Conservation (phyloP, 2,797 vertebrate species). For the Stomatorhinus walkeri region DNA sequence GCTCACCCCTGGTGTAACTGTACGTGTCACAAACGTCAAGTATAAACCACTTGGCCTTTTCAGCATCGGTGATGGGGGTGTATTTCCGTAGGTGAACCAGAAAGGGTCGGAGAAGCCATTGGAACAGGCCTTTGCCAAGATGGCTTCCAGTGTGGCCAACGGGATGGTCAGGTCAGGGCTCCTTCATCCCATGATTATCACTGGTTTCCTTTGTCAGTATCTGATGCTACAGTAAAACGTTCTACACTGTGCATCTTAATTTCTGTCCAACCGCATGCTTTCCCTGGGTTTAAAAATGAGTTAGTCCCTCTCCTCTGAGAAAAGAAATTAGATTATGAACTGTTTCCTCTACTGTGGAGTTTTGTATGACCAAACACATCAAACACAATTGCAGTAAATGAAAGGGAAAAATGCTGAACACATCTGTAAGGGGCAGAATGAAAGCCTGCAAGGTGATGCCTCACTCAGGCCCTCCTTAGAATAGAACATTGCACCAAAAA, state of each 20-base stretch:
- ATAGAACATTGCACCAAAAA: not conserved
- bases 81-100: conserved; percentile 75
- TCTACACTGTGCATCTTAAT: not conserved
- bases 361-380: not conserved
- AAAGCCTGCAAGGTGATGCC: not conserved
- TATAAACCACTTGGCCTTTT: not conserved
- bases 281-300: not conserved
- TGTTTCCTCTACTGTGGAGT: not conserved
- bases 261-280: not conserved
- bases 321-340: not conserved
- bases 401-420: not conserved
- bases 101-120: conserved; percentile 91
- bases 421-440: not conserved
- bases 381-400: not conserved
- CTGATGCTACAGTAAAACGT: not conserved
- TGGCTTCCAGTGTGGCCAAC: conserved; percentile 78
- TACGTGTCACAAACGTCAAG: not conserved
- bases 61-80: not conserved
- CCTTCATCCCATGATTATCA: not conserved
- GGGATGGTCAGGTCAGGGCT: conserved; percentile 78
- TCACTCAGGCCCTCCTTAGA: not conserved
- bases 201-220: not conserved
- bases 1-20: not conserved
- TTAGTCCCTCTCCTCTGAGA: not conserved
- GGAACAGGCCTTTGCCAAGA: conserved; percentile 78